phyloP scores from a whole-genome alignment of 2,888 invertebrate genomes.

The Erebia palarica region DNA sequence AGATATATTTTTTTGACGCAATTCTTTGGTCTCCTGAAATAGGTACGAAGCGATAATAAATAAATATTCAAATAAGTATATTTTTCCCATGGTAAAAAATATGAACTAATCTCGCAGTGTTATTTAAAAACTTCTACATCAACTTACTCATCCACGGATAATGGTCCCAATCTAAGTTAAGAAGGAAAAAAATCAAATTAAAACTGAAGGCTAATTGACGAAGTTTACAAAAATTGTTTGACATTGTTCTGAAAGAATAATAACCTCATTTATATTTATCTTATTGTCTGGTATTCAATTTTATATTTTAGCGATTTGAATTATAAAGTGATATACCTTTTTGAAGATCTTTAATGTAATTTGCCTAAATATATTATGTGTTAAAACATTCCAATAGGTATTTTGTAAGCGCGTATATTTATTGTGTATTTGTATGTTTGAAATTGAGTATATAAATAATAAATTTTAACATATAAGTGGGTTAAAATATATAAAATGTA shows the following conservation, averaged over 20 bases:
- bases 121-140: slow-evolving; percentile 11
- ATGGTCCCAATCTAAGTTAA: slow-evolving; percentile 15
- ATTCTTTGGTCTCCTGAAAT: too few species aligned
- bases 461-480: too few species aligned
- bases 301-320: neutral
- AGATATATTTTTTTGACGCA: too few species aligned
- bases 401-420: too few species aligned
- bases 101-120: neutral
- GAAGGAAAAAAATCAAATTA: slow-evolving; percentile 13
- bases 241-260: neutral
- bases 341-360: too few species aligned
- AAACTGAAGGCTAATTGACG: neutral
- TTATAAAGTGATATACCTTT: neutral
- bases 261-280: neutral
- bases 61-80: neutral
- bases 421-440: too few species aligned
- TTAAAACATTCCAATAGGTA: too few species aligned
- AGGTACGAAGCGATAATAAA: too few species aligned
- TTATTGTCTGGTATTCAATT: neutral
- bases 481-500: too few species aligned
- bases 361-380: too few species aligned
- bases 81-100: neutral
- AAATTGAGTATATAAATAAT: too few species aligned
- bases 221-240: slow-evolving; percentile 10
- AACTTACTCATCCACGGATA: neutral